Evolutionary conservation across 1,140 invertebrate species (phyloP), one percentile per base, ranked within the genome.

Genomic region (Diachasmimorpha longicaudata): DNA sequence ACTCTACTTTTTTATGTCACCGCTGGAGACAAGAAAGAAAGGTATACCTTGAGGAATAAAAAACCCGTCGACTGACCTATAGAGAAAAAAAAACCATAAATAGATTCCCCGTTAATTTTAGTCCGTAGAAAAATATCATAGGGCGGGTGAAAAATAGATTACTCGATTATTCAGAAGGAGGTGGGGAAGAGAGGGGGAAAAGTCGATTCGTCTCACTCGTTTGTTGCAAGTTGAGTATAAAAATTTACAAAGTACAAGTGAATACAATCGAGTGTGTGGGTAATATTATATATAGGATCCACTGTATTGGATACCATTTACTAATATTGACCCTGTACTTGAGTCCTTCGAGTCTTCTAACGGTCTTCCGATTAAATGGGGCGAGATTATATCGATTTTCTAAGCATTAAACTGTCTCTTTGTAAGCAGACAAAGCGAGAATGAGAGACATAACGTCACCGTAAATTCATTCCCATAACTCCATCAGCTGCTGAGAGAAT

Each of bases 301-400:
- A 46, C 36, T 67, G 55, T 44, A 66, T 67, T 74, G 58, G 67
- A 66, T 63, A 42, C 31, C 46, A 52, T 66, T 74, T 67, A 36
- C 72, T 67, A 74, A 74, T 74, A 69, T 74, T 74, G 72, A 74
- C 72, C 31, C 14, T 48, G 66, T 63, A 48, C 66, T 74, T 67
- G 48, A 48, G 63, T 68, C 67, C 63, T 68, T 67, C 42, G 48
- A 74, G 67, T 74, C 63, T 42, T 13, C 63, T 52, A 74, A 74
- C 63, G 31, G 72, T 46, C 72, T 48, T 63, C 5, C 58, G 21
- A 14, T 13, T 6, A 3, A 11, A 31, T 31, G 21, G 58, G 19
- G 14, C 23, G 19, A 63, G 58, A 63, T 63, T 63, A 63, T 9
- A 63, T 63, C 58, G 58, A 63, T 63, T 25, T 31, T 63, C 58